Base-by-base conservation (phyloP, 2,113 vertebrate species). In the Manacus vitellinus region DNA sequence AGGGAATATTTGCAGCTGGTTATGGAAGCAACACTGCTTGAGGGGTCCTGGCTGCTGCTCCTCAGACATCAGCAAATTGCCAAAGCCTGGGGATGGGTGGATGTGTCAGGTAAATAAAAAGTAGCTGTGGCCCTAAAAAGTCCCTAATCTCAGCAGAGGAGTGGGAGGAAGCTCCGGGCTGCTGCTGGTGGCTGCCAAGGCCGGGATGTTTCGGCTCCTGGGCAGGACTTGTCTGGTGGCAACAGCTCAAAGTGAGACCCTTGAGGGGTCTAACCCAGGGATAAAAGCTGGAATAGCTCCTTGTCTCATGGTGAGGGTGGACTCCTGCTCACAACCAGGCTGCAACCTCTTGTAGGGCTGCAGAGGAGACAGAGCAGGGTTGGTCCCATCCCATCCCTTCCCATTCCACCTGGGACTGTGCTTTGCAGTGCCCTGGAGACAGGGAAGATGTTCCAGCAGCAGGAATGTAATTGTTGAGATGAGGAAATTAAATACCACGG, bases 221-320 rank as follows among this genome's bases (percentile, higher is more conserved):
- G 6, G 9, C 6, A 13, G 56, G n/a, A 55, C 1, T 58, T 39
- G 11, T 39, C 43, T 0, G 0, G 41, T 3, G 33, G 11, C 70
- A 44, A 28, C 12, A 56, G 51, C 52, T 71, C 3, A 0, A 41
- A 39, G 3, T 6, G 0, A 82, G 61, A 28, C 17, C 12, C 8
- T 18, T 9, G 9, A 2, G 5, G 28, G 39, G 14, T 77, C 80
- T 25, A 22, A 25, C 14, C 14, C 10, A 44, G 49, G 12, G 65
- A 33, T 15, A 30, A 74, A 63, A 82, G 2, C 27, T 62, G 66
- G 61, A 52, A 28, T 12, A 20, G 33, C 28, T 68, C 39, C 9
- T 35, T 5, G 1, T 28, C 23, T 31, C 30, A 0, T 21, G 54
- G 14, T n/a, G 31, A 51, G 55, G 35, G 18, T 6, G 51, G 61